Base-by-base conservation (phyloP, 1,140 invertebrate species). In the Conus ventricosus region DNA sequence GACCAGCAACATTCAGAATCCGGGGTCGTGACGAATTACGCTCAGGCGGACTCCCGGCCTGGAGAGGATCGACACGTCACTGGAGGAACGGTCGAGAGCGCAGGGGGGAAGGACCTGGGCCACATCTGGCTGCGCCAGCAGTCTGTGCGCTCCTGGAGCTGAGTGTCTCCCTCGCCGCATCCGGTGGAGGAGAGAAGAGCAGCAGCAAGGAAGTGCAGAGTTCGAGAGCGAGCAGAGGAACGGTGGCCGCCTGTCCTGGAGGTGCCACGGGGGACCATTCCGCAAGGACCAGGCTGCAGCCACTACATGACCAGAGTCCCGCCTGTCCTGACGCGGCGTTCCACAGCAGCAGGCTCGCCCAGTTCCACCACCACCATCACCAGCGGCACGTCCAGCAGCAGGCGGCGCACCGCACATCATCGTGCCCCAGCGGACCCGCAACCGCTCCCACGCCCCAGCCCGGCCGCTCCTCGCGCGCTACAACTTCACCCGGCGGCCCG, bases 401-500 rank as follows among this genome's bases (percentile, higher is more conserved):
- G 63, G 84, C 39, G 87, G 60, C 11, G 51, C 87, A 87, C 13
- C 67, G 17, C 67, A 71, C 76, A 55, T 90, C 54, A 88, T 88
- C 39, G 91, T 91, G 39, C 90, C 91, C 63, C 87, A 90, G 81
- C 91, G 84, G 57, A 82, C 67, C 67, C 11, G 13, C 20, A 71
- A 1, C 17, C 67, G 8, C 17, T 8, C 67, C 39, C 11, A 71
- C 67, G 20, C 67, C 67, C 17, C 80, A 90, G 89, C 90, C 85
- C 87, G 20, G 67, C 67, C 67, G 67, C 60, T 20, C 67, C 13
- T 71, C 67, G 81, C 60, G 84, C 87, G 91, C 84, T 92, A 92
- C 85, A 92, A 92, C 84, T 88, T 91, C 88, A 91, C 87, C 55
- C 93, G 92, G 87, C 76, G 88, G 67, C 89, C 15, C 89, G 90